phyloP scores from a whole-genome alignment of 2,797 vertebrate genomes.

The Gephyroberyx darwinii region DNA sequence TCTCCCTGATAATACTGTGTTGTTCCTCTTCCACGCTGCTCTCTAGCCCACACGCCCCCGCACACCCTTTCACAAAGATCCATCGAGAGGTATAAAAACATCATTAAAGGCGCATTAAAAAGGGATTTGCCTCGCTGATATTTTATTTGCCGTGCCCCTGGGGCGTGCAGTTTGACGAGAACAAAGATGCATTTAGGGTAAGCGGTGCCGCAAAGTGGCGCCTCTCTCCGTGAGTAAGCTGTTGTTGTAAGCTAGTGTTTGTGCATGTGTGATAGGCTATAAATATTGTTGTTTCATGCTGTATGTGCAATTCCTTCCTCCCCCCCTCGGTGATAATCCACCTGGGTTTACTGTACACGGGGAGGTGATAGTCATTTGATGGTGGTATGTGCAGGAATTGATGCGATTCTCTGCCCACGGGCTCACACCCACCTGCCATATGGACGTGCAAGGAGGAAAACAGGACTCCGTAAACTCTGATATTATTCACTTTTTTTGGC shows the following conservation, averaged over 20 bases:
- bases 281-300: constrained; percentile 28
- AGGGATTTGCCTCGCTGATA: constrained; percentile 46
- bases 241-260: constrained; percentile 53
- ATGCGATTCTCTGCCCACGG: constrained; percentile 52
- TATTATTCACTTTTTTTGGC: constrained; percentile 60
- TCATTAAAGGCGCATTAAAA: constrained; percentile 68
- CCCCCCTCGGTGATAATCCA: constrained; percentile 39
- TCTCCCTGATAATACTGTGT: constrained; percentile 8
- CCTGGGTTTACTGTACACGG: constrained; percentile 37
- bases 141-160: constrained; percentile 49
- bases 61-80: constrained; percentile 39
- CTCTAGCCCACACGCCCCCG: constrained; percentile 38
- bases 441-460: constrained; percentile 46
- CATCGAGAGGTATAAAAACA: constrained; percentile 40
- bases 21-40: constrained; percentile 15
- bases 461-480: constrained; percentile 53
- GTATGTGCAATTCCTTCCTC: constrained; percentile 19
- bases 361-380: constrained; percentile 52
- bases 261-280: constrained; percentile 38
- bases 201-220: constrained; percentile 12
- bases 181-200: constrained; percentile 11
- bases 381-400: constrained; percentile 52
- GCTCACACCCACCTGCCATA: constrained; percentile 61
- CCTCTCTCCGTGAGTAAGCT: constrained; percentile 19
- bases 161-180: constrained; percentile 34